These are phyloP conservation scores for Engraulis encrasicolus DNA, from an alignment of 2,113 vertebrate genomes.

Conservation along the genomic window DNA sequence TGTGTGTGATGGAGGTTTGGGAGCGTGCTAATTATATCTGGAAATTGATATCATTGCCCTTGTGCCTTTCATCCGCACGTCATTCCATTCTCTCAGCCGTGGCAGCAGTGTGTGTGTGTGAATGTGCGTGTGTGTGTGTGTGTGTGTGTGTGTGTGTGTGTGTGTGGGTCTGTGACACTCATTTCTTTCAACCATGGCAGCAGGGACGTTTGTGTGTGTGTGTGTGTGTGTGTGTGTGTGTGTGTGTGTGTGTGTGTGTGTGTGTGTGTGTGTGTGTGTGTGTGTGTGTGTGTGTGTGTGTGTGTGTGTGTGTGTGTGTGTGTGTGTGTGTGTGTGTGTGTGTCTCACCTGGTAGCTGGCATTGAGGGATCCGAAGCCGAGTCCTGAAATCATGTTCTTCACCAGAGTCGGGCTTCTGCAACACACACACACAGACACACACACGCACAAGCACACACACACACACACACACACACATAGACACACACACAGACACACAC, in stretches of 20 bases:
- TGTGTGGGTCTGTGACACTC: neutral
- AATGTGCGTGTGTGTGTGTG: slow-evolving; percentile 18
- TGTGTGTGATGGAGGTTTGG: slow-evolving; percentile 60
- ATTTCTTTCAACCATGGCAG: too few relatives aligned
- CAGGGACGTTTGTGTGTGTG: neutral
- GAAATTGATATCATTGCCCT: slow-evolving; percentile 80
- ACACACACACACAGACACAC: slow-evolving; percentile 15
- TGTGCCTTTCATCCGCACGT: slow-evolving; percentile 60
- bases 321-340: neutral
- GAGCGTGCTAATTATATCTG: slow-evolving; percentile 81
- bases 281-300: neutral
- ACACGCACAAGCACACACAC: slow-evolving; percentile 45
- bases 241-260: neutral
- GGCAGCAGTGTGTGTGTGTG: neutral
- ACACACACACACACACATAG: too few relatives aligned
- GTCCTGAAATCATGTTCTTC: slow-evolving; percentile 99
- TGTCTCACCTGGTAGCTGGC: slow-evolving; percentile 95
- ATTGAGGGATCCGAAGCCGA: slow-evolving; percentile 95
- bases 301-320: neutral
- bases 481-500: too few relatives aligned
- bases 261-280: slow-evolving; percentile 29
- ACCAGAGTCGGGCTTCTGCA: slow-evolving; percentile 96
- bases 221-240: neutral
- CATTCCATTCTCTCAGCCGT: neutral
- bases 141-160: slow-evolving; percentile 38